Evolutionary conservation across 2,113 vertebrate species (phyloP), one percentile per base, ranked within the genome.

Genomic region (Sigmodon hispidus): DNA sequence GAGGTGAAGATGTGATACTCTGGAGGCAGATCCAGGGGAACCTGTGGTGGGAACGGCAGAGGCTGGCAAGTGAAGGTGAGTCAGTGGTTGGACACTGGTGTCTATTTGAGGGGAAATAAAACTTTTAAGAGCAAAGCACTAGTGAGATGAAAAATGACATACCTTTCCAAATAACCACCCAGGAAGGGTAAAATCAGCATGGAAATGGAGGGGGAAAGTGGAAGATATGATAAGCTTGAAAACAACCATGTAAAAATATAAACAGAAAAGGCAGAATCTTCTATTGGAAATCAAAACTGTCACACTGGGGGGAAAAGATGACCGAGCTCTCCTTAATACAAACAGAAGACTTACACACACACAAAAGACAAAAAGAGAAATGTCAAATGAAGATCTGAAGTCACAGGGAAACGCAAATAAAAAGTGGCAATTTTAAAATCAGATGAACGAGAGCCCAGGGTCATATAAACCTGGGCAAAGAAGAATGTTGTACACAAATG

Each of bases 161-260:
- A 26, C 36, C 76, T 85, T 88, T 76, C 83, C 50, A 67, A 80
- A 92, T 24, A 94, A 69, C 19, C 34, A 69, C 19, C 34, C 65
- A 21, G 22, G 57, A 55, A 88, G 17, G 24, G 22, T 40, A 52
- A 16, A 26, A 45, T 69, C 4, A 50, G 50, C 59, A 11, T 5
- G 22, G 59, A 36, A 52, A 50, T 0, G n/a, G 77, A 81, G 50
- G 52, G 83, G 67, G 84, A 84, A 22, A 70, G 65, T 3, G 4
- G 31, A 45, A 11, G 10, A 26, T 52, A 52, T 15, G 16, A 86
- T 75, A 70, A 79, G 77, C 50, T 69, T 2, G 40, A 72, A 93
- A 95, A 12, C 57, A 65, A 67, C 19, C 34, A 67, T 69, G 36
- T 65, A 31, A 61, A 72, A 93, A 83, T n/a, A 5, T 0, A 70